Conservation (phyloP, 2,113 vertebrate genomes). For the Nanger granti region DNA sequence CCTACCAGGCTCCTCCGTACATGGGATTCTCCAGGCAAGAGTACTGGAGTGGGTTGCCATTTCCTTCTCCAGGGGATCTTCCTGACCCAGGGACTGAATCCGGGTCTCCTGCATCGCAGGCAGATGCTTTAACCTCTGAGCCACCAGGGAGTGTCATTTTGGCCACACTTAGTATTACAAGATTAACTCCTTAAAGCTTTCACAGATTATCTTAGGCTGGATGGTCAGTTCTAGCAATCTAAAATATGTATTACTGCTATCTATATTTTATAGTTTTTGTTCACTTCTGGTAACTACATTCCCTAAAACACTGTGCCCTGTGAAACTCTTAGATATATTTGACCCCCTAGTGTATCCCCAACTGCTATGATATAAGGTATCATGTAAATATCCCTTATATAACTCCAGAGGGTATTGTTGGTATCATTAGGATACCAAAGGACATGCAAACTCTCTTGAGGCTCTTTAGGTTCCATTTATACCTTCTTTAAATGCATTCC, state of each 20-base stretch:
- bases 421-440: background rate
- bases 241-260: background rate
- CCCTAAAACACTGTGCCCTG: background rate
- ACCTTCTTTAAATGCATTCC: background rate
- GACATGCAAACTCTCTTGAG: background rate
- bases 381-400: background rate
- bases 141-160: background rate
- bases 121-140: too few species aligned
- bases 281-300: background rate
- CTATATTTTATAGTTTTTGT: background rate
- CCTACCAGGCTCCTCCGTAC: too few species aligned
- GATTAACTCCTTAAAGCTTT: background rate
- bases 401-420: background rate
- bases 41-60: too few species aligned
- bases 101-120: too few species aligned
- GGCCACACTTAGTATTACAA: background rate
- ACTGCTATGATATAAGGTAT: background rate
- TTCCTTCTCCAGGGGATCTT: too few species aligned
- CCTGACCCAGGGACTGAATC: too few species aligned
- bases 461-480: background rate
- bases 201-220: background rate
- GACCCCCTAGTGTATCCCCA: background rate
- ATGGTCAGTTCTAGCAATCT: background rate
- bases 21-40: too few species aligned
- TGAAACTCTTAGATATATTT: background rate